These are phyloP conservation scores for Sebastes kiyomatsui DNA, from an alignment of 2,797 vertebrate species.

Conservation along the genomic window DNA sequence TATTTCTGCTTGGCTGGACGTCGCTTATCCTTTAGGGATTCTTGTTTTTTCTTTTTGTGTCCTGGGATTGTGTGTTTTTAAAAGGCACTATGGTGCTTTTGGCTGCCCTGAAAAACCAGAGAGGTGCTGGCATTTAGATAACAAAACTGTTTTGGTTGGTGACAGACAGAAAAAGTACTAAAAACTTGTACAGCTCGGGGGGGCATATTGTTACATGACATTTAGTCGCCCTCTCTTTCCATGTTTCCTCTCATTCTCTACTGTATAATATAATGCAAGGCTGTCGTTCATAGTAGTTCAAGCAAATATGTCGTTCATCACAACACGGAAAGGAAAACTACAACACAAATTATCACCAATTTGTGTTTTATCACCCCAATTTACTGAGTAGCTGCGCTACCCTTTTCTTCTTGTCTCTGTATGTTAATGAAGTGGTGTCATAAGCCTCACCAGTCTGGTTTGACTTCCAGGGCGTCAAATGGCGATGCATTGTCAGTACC, in stretches of 20 bases:
- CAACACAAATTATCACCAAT: neutral
- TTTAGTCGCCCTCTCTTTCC: neutral
- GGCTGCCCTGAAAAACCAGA: neutral
- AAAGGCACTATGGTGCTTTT: constrained; percentile 30
- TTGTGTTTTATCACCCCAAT: no score
- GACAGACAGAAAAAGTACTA: constrained; percentile 1
- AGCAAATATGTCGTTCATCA: neutral
- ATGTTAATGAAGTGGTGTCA: neutral
- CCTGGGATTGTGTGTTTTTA: constrained; percentile 10
- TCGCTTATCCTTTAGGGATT: constrained; percentile 25
- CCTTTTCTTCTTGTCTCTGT: neutral
- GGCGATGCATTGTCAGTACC: no score
- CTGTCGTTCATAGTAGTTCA: neutral
- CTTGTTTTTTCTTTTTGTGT: constrained; percentile 28
- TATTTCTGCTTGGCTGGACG: constrained; percentile 46
- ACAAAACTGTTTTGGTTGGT: constrained; percentile 26
- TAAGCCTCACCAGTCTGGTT: neutral
- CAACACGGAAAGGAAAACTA: neutral
- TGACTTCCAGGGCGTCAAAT: no score
- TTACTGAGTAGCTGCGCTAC: no score
- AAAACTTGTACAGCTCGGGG: neutral
- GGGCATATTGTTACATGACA: neutral
- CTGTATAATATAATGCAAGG: neutral
- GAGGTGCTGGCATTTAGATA: constrained; percentile 25
- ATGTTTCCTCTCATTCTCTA: neutral